Percentiles rank a stretch among this genome's conserved stretches.
Conservation (phyloP, 2,888 invertebrate genomes). For the Encarsia formosa region DNA sequence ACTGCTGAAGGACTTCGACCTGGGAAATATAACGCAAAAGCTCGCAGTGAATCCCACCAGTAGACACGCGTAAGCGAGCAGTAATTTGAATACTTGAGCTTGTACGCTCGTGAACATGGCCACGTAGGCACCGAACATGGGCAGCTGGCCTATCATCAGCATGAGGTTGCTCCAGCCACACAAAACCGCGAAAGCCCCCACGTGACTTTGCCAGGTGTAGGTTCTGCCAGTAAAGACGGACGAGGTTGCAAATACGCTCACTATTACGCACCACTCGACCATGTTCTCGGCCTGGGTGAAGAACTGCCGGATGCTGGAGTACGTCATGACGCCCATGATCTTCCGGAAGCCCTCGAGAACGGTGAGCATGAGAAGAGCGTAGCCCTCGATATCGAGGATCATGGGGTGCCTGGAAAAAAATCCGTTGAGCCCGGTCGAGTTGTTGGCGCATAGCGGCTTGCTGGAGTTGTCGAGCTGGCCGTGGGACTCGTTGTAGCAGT, state of each 20-base stretch:
- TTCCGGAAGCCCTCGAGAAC: slow-evolving; percentile 77
- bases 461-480: slow-evolving; percentile 67
- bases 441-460: slow-evolving; percentile 60
- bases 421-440: slow-evolving; percentile 66
- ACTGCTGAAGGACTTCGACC: slow-evolving; percentile 76
- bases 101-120: slow-evolving; percentile 88
- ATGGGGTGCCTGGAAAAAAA: slow-evolving; percentile 70
- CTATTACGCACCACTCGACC: slow-evolving; percentile 82
- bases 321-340: slow-evolving; percentile 76
- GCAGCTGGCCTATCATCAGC: slow-evolving; percentile 85
- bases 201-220: slow-evolving; percentile 81
- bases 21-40: slow-evolving; percentile 83
- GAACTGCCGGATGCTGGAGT: slow-evolving; percentile 76
- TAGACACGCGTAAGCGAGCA: slow-evolving; percentile 80
- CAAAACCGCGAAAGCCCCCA: slow-evolving; percentile 80
- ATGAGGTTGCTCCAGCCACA: slow-evolving; percentile 87
- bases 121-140: slow-evolving; percentile 83
- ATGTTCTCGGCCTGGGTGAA: slow-evolving; percentile 80
- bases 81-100: slow-evolving; percentile 80
- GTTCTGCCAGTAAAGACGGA: slow-evolving; percentile 74
- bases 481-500: slow-evolving; percentile 66
- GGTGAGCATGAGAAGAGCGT: slow-evolving; percentile 73
- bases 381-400: slow-evolving; percentile 81
- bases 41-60: slow-evolving; percentile 82
- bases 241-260: slow-evolving; percentile 78